Evolutionary conservation across 2,797 vertebrate genomes (phyloP), one percentile per base, ranked within the genome.

Genomic region (Ceryle rudis): DNA sequence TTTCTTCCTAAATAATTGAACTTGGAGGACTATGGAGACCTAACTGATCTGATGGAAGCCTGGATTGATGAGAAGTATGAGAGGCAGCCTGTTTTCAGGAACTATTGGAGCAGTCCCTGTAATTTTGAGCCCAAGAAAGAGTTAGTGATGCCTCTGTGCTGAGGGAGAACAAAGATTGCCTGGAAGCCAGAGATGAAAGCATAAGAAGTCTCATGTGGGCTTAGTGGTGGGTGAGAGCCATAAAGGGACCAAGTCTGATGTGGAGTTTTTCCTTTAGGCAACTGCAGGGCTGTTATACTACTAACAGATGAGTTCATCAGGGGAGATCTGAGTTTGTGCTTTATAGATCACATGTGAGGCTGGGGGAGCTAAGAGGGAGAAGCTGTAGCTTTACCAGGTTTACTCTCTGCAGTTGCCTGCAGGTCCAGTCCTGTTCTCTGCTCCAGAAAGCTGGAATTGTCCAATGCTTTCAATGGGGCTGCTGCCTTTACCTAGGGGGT

Each of bases 141-240:
- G 83, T 87, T 72, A 95, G 47, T 66, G 87, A 81, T 90, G 69
- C 66, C 51, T 90, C 58, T 69, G 88, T 93, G 69, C 91, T 90
- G 92, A 93, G 84, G 62, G 80, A 91, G 70, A 95, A 66, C 91
- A 91, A 95, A 91, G 75, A 81, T 51, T 93, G 61, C 61, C 55
- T 94, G 57, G 74, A 89, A 96, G 91, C 84, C 57, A 86, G 64
- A 93, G 65, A 91, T 86, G 79, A 96, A 96, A 95, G 81, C 5
- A 0, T 33, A 69, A 90, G 69, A 42, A 91, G 86, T 89, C 7
- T 4, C 25, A 1, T 90, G 85, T 51, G 54, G 61, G 22, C 61
- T 93, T 69, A 51, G 57, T 87, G 57, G 54, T 83, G 57, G 57
- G 79, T 89, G 58, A 86, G 42, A 64, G 19, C 41, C 83, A 66